Evolutionary conservation across 1,140 invertebrate genomes (phyloP), one percentile per base, ranked within the genome.

Genomic region (Sycophaga agraensis): DNA sequence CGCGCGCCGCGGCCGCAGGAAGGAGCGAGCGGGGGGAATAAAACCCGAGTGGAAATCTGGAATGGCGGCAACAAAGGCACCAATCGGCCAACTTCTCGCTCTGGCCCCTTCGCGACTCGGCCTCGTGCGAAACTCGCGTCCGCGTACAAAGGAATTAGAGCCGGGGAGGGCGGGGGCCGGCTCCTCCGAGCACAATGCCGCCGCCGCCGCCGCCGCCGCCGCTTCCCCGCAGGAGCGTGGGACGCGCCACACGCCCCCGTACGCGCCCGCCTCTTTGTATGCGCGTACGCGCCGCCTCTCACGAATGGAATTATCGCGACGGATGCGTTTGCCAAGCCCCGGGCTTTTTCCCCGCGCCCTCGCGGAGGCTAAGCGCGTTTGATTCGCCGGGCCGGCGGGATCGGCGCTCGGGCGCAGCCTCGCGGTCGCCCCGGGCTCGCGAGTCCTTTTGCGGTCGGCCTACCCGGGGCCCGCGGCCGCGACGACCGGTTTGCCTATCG

Each of bases 131-230:
- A 63, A 63, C 61, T 63, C 53, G 45, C 53, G 51, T 63, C 37
- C 61, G 54, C 48, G 39, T 26, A 63, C 61, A 63, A 63, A 57
- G 40, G 54, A 63, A 63, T 63, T 58, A 58, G 61, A 63, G 12
- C 7, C 9, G 48, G 31, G 12, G 22, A 4, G 16, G 35, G 26
- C 14, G 37, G 37, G 4, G 37, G 37, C 5, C 16, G 28, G 14
- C 26, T n/a, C 9, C 26, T n/a, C n/a, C 24, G 21, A 8, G 40
- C 45, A 60, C 49, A 60, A 60, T 60, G 49, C 58, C 24, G 50
- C 35, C 9, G 26, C 21, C n/a, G 19, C 46, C 45, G 12, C 8
- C n/a, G 34, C 46, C 17, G 26, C 1, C 2, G 14, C 17, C 6
- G 28, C 28, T 46, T 9, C n/a, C 14, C 21, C 54, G 54, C 9